Conservation (phyloP, 1,140 invertebrate species). For the Ceratina australensis region DNA sequence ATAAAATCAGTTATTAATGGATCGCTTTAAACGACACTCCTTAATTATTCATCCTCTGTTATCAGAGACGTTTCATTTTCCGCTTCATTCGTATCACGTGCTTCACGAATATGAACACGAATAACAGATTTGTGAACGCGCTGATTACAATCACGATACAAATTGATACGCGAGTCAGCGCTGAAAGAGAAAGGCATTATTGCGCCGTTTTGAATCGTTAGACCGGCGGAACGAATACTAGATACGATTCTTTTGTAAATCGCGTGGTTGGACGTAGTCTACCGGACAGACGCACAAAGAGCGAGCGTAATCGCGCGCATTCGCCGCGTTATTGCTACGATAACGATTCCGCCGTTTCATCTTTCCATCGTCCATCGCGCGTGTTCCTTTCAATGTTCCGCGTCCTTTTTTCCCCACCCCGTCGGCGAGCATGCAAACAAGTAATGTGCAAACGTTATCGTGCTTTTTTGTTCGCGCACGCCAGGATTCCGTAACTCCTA, state of each 20-base stretch:
- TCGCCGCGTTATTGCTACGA: constrained; percentile 31
- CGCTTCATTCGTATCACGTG: too few species aligned
- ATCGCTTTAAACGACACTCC: too few species aligned
- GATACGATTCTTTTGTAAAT: constrained; percentile 34
- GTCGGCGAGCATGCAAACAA: background rate
- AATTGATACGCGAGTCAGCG: too few species aligned
- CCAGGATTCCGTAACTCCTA: background rate
- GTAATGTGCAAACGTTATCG: constrained; percentile 6
- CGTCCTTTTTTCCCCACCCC: background rate
- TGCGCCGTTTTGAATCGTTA: constrained; percentile 21
- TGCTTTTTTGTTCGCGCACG: background rate
- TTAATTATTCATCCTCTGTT: too few species aligned
- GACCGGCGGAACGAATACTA: constrained; percentile 3
- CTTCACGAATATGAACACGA: too few species aligned
- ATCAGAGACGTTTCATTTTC: too few species aligned
- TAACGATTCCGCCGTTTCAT: constrained; percentile 25
- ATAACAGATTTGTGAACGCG: too few species aligned
- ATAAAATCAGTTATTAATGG: too few species aligned
- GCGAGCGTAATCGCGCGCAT: constrained; percentile 24
- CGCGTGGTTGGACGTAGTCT: constrained; percentile 18
- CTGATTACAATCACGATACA: too few species aligned
- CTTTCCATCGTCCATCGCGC: constrained; percentile 16
- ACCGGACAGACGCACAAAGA: constrained; percentile 9
- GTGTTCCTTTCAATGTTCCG: background rate
- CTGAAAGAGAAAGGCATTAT: constrained; percentile 4